Base-by-base conservation (phyloP, 2,797 vertebrate species). In the Lutjanus campechanus region DNA sequence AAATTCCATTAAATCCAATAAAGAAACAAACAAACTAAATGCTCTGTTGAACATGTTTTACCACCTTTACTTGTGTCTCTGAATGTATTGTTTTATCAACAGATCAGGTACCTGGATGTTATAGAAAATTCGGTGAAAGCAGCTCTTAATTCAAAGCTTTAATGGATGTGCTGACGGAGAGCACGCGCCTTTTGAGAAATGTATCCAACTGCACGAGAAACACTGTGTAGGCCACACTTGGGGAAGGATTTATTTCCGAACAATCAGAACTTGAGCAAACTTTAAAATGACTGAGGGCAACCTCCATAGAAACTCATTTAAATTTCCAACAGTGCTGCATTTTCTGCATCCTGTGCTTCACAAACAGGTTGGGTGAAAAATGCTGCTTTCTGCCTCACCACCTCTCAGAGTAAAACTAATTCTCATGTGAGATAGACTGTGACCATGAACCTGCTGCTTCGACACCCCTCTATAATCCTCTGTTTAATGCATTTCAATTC, bases 121-220 rank as follows among this genome's bases (percentile, higher is more conserved):
- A 5, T 43, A 43, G 41, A 40, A 70, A 62, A 12, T 6, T 41
- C n/a, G 46, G 2, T n/a, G 51, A 74, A 72, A 63, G 51, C 43
- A 41, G 11, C 56, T 43, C 6, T 77, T 66, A 0, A 43, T 63
- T 67, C 56, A 47, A 83, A 58, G 60, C 58, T 51, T 36, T 36
- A 36, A 36, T 36, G 29, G 5, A 36, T 36, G 29, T 36, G 29
- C 29, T 4, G 29, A 36, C 29, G 0, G 29, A 36, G 29, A 36
- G 29, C 29, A 36, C 5, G 29, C 29, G 5, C 29, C 47, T 67
- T 81, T 46, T 4, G 44, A 79, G 71, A 69, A 74, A 77, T 41
- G 49, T 55, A 49, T 53, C 50, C 51, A 80, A 51, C 79, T 70
- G 74, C 71, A 79, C 58, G 65, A 49, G 68, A 82, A 82, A 64